Evolutionary conservation across 2,797 vertebrate species (phyloP).

Genomic region (Pangasius macronema): DNA sequence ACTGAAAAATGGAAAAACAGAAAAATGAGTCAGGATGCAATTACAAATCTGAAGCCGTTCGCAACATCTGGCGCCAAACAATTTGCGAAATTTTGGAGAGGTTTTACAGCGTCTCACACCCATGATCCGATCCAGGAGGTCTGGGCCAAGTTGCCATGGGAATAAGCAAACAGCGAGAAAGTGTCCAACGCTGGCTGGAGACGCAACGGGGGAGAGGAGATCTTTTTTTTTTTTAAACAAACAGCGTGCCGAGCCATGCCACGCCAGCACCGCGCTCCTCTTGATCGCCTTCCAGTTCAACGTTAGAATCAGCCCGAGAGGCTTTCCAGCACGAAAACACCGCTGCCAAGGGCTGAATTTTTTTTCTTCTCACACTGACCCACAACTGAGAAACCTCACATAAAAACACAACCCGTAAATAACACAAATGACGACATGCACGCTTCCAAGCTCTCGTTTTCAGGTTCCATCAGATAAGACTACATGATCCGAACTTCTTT

Average conservation of each 20-base stretch:
- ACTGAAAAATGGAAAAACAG: neutral
- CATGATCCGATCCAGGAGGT: neutral
- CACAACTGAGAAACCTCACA: conserved; percentile 35
- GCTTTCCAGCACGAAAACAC: conserved; percentile 41
- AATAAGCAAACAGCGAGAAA: conserved; percentile 32
- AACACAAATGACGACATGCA: neutral
- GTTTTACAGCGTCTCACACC: neutral
- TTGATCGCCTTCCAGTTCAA: conserved; percentile 53
- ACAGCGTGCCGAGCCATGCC: conserved; percentile 50
- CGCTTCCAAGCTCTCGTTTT: neutral
- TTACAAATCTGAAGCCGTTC: neutral
- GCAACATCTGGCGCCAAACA: conserved; percentile 27
- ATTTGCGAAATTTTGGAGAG: conserved; percentile 30
- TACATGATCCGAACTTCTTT: neutral
- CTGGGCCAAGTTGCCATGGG: conserved; percentile 24
- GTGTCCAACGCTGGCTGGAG: conserved; percentile 28
- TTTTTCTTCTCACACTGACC: conserved; percentile 53
- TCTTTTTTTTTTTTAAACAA: conserved; percentile 56
- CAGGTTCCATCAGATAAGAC: neutral
- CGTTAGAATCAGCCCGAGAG: conserved; percentile 47
- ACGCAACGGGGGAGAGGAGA: conserved; percentile 39
- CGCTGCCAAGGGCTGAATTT: conserved; percentile 54
- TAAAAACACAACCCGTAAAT: neutral
- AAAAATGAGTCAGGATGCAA: conserved; percentile 18
- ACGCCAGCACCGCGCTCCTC: conserved; percentile 54